These are phyloP conservation scores for Rhombomys opimus DNA, from an alignment of 2,113 vertebrate genomes.

Conservation along the genomic window DNA sequence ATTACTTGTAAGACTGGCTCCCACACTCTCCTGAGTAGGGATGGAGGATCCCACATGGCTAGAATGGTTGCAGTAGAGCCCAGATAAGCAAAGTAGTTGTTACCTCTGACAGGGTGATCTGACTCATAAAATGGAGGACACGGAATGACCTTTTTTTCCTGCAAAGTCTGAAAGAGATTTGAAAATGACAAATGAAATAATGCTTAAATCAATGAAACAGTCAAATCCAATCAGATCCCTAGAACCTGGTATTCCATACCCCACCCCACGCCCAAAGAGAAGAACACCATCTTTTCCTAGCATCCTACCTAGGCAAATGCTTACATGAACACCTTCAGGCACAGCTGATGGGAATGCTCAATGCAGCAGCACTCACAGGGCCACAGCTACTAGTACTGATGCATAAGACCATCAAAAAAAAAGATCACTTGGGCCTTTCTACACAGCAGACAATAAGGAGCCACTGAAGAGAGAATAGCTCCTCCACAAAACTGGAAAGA, in stretches of 20 bases:
- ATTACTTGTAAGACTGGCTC: background rate
- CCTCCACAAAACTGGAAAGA: fast-evolving
- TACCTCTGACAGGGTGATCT: conserved; percentile 97
- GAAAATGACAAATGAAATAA: conserved; percentile 30
- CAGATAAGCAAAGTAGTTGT: background rate
- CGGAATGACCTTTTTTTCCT: conserved; percentile 96
- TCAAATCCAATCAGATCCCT: background rate
- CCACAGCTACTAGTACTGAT: background rate
- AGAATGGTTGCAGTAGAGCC: background rate
- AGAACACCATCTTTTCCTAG: background rate
- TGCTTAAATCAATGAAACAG: background rate
- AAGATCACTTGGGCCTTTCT: fast-evolving
- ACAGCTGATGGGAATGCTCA: background rate
- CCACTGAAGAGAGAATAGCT: background rate
- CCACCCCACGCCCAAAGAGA: background rate
- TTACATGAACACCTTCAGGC: fast-evolving
- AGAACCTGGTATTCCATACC: background rate
- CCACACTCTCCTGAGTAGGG: background rate
- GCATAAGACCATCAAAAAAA: background rate
- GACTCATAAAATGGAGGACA: conserved; percentile 95
- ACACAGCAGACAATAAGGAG: background rate
- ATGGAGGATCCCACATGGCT: fast-evolving
- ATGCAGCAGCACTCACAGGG: fast-evolving
- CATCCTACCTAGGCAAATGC: background rate
- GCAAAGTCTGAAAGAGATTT: conserved; percentile 89